These are phyloP conservation scores for Eristalinus sepulchralis DNA, from an alignment of 2,888 invertebrate genomes.

Conservation along the genomic window DNA sequence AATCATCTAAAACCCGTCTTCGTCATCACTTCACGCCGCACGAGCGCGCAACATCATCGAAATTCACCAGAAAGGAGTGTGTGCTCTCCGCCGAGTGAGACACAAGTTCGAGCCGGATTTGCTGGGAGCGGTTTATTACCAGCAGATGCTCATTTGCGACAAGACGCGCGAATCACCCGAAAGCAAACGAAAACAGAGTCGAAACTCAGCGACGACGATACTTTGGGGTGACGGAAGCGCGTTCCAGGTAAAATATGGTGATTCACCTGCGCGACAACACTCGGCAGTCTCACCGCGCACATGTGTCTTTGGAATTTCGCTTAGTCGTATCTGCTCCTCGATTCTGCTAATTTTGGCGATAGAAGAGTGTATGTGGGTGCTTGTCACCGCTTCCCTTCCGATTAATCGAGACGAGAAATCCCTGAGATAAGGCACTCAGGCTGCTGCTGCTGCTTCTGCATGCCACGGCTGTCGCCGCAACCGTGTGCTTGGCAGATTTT, in stretches of 20 bases:
- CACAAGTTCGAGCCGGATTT: neutral
- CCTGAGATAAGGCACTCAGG: conserved; percentile 23
- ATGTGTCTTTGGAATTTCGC: neutral
- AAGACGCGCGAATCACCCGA: conserved; percentile 38
- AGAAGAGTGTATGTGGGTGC: neutral
- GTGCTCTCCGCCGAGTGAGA: neutral
- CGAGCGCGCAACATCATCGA: conserved; percentile 27
- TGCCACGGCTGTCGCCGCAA: neutral
- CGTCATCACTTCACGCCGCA: conserved; percentile 48
- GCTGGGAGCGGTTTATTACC: conserved; percentile 33
- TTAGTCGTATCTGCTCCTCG: neutral
- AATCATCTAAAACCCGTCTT: conserved; percentile 48
- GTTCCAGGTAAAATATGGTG: conserved; percentile 57
- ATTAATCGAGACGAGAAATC: conserved; percentile 43
- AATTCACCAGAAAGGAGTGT: conserved; percentile 1
- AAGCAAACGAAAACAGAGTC: conserved; percentile 34
- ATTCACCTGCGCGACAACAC: conserved; percentile 44
- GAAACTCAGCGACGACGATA: conserved; percentile 20
- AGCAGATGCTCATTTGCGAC: conserved; percentile 48
- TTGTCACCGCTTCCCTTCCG: neutral
- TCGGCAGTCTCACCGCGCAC: neutral
- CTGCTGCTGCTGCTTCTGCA: neutral
- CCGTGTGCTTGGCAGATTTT: conserved; percentile 9
- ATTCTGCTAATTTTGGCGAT: neutral
- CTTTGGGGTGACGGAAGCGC: neutral